These are phyloP conservation scores for Chelonus formosanus DNA, from an alignment of 2,888 invertebrate species.

Conservation along the genomic window DNA sequence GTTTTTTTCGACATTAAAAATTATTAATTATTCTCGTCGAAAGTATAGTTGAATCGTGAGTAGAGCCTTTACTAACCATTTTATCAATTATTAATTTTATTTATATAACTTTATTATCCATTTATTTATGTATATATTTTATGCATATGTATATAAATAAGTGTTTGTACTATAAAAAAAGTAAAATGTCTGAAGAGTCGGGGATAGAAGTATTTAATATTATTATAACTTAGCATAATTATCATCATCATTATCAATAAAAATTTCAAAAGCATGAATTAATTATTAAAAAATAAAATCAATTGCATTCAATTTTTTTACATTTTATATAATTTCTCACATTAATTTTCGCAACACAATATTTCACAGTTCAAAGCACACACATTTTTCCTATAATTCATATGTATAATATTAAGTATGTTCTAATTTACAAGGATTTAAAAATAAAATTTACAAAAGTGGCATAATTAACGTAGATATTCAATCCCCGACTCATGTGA, in stretches of 20 bases:
- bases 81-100: slow-evolving; percentile 15
- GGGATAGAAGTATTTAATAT: slow-evolving; percentile 14
- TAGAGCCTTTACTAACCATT: slow-evolving; percentile 58
- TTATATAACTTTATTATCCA: slow-evolving; percentile 29
- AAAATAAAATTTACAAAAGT: no score
- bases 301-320: no score
- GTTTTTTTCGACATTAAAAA: slow-evolving; percentile 19
- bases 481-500: slow-evolving; percentile 38
- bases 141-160: slow-evolving; percentile 57
- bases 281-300: no score
- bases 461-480: slow-evolving; percentile 2
- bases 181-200: slow-evolving; percentile 49
- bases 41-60: slow-evolving; percentile 63
- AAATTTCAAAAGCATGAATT: no score
- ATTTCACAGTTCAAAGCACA: no score
- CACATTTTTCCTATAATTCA: no score
- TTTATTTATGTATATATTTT: slow-evolving; percentile 42
- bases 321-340: no score
- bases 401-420: no score
- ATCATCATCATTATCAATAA: no score
- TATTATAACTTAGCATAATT: not conserved
- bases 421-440: no score
- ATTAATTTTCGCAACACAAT: no score
- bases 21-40: slow-evolving; percentile 33
- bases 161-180: slow-evolving; percentile 63